Evolutionary conservation across 2,113 vertebrate genomes (phyloP).

Genomic region (Thalassarche chlororhynchos): DNA sequence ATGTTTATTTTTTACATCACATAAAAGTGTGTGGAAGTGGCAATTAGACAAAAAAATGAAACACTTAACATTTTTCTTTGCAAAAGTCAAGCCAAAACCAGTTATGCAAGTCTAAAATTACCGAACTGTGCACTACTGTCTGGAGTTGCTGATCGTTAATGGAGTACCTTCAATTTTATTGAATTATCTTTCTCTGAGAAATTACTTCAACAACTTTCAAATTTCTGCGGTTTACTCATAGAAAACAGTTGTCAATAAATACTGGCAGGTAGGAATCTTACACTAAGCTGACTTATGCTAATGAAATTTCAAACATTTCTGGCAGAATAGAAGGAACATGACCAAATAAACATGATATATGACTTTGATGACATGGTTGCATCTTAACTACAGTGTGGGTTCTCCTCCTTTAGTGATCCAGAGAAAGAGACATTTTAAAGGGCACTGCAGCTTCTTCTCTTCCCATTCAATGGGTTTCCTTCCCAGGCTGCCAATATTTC

Average conservation of each 20-base stretch:
- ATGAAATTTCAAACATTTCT: background rate
- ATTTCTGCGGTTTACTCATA: background rate
- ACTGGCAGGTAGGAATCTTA: background rate
- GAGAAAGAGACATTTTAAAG: background rate
- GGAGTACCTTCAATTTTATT: background rate
- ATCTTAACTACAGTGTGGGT: background rate
- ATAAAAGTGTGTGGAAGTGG: background rate
- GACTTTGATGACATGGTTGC: background rate
- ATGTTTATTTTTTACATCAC: fast-evolving
- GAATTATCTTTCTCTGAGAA: background rate
- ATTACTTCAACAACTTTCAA: background rate
- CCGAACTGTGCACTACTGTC: background rate
- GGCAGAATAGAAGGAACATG: background rate
- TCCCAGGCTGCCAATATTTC: background rate
- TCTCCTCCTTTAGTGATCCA: background rate
- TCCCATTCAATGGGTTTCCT: background rate
- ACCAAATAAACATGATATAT: background rate
- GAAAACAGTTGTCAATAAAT: background rate
- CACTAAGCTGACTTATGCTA: background rate
- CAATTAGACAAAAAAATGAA: background rate
- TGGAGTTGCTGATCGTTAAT: background rate
- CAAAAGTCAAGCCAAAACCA: background rate
- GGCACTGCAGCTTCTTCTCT: background rate
- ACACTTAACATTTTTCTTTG: background rate
- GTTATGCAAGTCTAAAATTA: background rate